Percentiles rank a stretch among this genome's conserved stretches.
Conservation (phyloP, 2,888 invertebrate genomes). For the Sesamia inferens region DNA sequence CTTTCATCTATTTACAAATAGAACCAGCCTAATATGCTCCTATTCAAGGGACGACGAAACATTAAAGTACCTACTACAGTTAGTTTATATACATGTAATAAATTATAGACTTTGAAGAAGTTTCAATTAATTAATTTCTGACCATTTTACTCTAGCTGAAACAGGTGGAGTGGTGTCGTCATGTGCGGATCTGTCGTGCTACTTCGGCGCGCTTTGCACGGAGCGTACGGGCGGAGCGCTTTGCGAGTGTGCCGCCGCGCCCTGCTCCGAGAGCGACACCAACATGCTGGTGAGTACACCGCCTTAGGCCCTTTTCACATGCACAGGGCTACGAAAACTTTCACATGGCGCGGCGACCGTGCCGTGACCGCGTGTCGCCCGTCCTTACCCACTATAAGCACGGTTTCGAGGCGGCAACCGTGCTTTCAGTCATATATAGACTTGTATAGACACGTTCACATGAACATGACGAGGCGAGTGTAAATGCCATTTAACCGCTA, state of each 20-base stretch:
- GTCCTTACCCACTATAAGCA: too few species aligned
- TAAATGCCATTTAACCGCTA: too few species aligned
- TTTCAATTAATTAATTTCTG: neutral
- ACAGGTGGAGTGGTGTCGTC: conserved; percentile 91
- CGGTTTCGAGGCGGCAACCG: too few species aligned
- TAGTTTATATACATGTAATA: neutral
- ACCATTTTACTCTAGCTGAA: conserved; percentile 86
- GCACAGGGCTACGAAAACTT: too few species aligned
- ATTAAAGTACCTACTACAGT: neutral
- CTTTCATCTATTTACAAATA: conserved; percentile 27
- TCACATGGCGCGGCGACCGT: too few species aligned
- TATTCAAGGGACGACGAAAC: neutral
- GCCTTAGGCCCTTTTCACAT: too few species aligned
- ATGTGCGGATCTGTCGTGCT: conserved; percentile 94
- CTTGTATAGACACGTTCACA: too few species aligned
- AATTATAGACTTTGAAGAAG: neutral
- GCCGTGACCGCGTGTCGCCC: too few species aligned
- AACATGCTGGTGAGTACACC: conserved; percentile 84
- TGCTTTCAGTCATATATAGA: too few species aligned
- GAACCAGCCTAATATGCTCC: conserved; percentile 22
- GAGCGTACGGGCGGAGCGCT: conserved; percentile 93
- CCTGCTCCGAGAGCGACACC: conserved; percentile 85
- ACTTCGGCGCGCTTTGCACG: conserved; percentile 95
- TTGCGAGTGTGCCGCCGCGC: conserved; percentile 93
- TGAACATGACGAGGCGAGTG: too few species aligned